These are phyloP conservation scores for Geococcyx californianus DNA, from an alignment of 2,113 vertebrate species.

Conservation along the genomic window DNA sequence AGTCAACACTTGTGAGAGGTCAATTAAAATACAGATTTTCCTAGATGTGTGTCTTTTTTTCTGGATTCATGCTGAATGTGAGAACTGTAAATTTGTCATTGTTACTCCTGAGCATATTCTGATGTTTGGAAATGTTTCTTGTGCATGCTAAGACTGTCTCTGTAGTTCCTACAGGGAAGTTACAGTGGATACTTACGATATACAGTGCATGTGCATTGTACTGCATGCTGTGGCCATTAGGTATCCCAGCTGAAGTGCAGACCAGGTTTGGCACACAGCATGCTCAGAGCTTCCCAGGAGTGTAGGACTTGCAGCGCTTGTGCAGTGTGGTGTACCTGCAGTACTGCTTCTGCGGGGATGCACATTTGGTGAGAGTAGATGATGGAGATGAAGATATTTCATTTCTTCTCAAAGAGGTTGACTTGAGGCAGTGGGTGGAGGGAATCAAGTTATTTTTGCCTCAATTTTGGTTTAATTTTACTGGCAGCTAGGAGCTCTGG, in stretches of 20 bases:
- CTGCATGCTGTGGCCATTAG: background rate
- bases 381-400: background rate
- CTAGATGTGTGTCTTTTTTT: background rate
- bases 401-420: background rate
- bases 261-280: too few relatives aligned
- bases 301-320: fast-evolving
- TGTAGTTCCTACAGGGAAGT: background rate
- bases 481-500: background rate
- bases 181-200: fast-evolving
- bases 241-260: background rate
- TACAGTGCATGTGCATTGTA: background rate
- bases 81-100: background rate
- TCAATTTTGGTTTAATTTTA: background rate
- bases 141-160: background rate
- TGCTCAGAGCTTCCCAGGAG: background rate
- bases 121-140: background rate
- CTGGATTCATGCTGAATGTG: background rate
- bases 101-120: background rate
- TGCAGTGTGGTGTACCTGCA: fast-evolving
- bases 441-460: background rate
- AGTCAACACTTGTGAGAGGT: background rate
- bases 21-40: background rate
- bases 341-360: background rate
- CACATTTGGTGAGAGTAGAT: background rate
- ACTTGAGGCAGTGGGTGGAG: too few relatives aligned